These are phyloP conservation scores for Asobara japonica DNA, from an alignment of 1,140 invertebrate species.

Conservation along the genomic window DNA sequence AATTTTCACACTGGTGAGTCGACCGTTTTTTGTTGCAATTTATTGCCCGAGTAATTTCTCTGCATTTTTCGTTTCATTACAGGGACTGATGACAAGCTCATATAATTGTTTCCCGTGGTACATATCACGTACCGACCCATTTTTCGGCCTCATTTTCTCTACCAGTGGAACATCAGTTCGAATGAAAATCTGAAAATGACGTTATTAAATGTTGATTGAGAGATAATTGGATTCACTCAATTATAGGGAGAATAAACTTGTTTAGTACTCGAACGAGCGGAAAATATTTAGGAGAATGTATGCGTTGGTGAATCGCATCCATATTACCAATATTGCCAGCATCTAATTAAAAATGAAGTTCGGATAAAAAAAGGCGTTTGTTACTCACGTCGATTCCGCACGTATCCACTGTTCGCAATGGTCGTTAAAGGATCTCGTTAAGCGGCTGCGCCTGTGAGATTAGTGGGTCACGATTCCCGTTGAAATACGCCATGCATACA, in stretches of 20 bases:
- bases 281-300: constrained; percentile 7
- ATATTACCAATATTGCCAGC: not conserved
- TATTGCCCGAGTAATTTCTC: no score
- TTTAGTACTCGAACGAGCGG: not conserved
- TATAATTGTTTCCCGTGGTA: no score
- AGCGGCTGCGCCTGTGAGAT: constrained; percentile 1
- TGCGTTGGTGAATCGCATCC: not conserved
- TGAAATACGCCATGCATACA: not conserved
- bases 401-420: constrained; percentile 15
- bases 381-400: not conserved
- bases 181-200: not conserved
- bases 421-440: constrained; percentile 26
- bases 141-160: no score
- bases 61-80: no score
- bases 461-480: constrained; percentile 16
- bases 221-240: not conserved
- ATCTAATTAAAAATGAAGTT: not conserved
- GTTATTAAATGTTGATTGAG: not conserved
- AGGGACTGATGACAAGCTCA: no score
- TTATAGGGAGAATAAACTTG: constrained; percentile 6
- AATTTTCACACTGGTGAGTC: not conserved
- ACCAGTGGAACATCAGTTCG: not conserved
- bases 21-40: no score
- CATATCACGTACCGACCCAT: no score
- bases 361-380: not conserved